Evolutionary conservation across 2,797 vertebrate genomes (phyloP).

Genomic region (Sebastes oblongus): DNA sequence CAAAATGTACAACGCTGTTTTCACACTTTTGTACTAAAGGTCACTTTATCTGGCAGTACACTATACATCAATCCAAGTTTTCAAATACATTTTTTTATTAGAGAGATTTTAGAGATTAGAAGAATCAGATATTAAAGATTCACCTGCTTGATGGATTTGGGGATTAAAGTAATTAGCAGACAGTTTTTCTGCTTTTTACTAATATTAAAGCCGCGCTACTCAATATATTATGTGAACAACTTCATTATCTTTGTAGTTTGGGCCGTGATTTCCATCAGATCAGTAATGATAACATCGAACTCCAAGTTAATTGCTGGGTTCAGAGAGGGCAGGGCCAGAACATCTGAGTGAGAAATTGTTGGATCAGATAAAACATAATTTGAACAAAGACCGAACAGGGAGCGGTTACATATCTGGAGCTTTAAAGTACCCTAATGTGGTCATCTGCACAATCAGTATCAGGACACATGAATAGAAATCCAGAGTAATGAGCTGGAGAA

Average conservation of each 20-base stretch:
- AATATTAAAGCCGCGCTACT: not conserved
- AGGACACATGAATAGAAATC: conserved; percentile 27
- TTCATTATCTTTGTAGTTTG: not conserved
- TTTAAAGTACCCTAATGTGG: conserved; percentile 15
- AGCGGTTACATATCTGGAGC: not conserved
- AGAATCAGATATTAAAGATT: not conserved
- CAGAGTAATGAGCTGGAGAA: conserved; percentile 55
- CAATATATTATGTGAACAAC: not conserved
- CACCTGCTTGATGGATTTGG: not conserved
- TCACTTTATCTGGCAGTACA: not conserved
- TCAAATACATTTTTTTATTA: not conserved
- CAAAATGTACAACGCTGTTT: not conserved
- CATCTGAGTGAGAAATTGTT: not conserved
- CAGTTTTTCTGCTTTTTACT: not conserved
- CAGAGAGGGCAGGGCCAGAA: not conserved
- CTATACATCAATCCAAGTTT: not conserved
- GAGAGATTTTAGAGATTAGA: not conserved
- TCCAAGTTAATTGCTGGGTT: not conserved
- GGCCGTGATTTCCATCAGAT: not conserved
- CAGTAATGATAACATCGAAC: not conserved
- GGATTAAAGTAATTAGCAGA: not conserved
- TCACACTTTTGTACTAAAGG: not conserved
- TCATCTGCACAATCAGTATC: conserved; percentile 6
- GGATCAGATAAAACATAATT: not conserved
- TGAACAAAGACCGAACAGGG: not conserved